phyloP scores from a whole-genome alignment of 2,797 vertebrate species.

The Sphaeramia orbicularis region DNA sequence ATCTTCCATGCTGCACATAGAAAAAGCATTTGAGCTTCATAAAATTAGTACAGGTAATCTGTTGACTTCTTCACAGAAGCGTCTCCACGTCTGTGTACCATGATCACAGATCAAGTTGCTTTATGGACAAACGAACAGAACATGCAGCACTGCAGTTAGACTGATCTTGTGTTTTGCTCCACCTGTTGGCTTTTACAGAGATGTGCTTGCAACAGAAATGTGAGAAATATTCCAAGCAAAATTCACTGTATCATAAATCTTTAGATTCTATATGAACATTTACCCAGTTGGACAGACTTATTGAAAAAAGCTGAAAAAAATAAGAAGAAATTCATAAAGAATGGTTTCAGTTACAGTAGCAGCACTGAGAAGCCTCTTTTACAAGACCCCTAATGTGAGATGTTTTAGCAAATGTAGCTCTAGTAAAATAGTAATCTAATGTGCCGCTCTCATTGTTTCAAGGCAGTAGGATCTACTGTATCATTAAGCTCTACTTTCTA shows the following conservation, averaged over 20 bases:
- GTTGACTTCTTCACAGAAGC: slow-evolving; percentile 15
- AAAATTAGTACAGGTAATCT: slow-evolving; percentile 44
- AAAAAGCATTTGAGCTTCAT: slow-evolving; percentile 6
- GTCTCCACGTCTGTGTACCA: slow-evolving; percentile 13
- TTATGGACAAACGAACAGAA: slow-evolving; percentile 7
- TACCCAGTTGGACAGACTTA: background rate
- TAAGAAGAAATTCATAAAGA: background rate
- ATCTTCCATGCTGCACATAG: slow-evolving; percentile 34
- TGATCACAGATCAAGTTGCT: slow-evolving; percentile 21
- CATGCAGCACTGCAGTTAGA: slow-evolving; percentile 18
- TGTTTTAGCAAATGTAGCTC: slow-evolving; percentile 7
- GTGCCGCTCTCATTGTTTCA: slow-evolving; percentile 8
- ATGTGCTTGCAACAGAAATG: slow-evolving; percentile 39
- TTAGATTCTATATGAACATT: background rate
- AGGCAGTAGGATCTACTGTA: background rate
- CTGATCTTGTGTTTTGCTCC: slow-evolving; percentile 51
- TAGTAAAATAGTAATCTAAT: slow-evolving; percentile 4
- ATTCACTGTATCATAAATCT: background rate
- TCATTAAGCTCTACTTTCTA: background rate
- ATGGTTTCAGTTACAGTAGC: background rate
- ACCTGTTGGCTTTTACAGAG: slow-evolving; percentile 55
- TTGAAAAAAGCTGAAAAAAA: background rate
- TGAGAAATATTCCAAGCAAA: background rate
- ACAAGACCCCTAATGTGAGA: background rate
- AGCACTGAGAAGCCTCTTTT: background rate